Conservation (phyloP, 2,888 invertebrate genomes). For the Drosophila aldrichi region DNA sequence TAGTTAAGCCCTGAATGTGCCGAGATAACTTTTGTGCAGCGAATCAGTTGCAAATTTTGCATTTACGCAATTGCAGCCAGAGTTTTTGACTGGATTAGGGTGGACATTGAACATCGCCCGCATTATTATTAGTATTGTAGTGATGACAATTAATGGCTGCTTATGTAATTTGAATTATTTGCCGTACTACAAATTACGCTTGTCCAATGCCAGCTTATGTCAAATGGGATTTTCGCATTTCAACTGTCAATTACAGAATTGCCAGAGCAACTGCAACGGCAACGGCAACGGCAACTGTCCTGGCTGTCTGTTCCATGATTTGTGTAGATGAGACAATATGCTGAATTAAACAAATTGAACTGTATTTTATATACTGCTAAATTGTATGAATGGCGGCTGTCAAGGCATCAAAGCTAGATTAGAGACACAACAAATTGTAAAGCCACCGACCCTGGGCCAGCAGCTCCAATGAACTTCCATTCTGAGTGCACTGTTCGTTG, state of each 20-base stretch:
- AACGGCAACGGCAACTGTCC: conserved; percentile 3
- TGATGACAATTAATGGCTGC: conserved; percentile 40
- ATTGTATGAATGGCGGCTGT: conserved; percentile 57
- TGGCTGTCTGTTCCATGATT: conserved; percentile 12
- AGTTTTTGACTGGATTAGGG: background rate
- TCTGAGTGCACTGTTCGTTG: conserved; percentile 30
- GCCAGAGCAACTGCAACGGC: conserved; percentile 10
- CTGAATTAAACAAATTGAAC: conserved; percentile 59
- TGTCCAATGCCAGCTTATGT: conserved; percentile 38
- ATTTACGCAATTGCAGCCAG: no score
- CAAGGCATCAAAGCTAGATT: conserved; percentile 57
- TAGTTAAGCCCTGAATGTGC: background rate
- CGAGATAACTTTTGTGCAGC: background rate
- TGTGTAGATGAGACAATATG: conserved; percentile 35
- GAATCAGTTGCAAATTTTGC: background rate
- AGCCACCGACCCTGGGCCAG: background rate
- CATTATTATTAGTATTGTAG: conserved; percentile 34
- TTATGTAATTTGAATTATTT: conserved; percentile 52
- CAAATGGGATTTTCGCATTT: conserved; percentile 59
- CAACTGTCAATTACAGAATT: conserved; percentile 61
- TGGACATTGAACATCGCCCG: conserved; percentile 10
- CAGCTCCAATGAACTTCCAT: background rate
- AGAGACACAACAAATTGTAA: conserved; percentile 50
- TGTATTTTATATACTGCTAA: conserved; percentile 33
- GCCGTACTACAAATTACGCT: conserved; percentile 51